Base-by-base conservation (phyloP, 2,888 invertebrate genomes). In the Stramonita haemastoma region DNA sequence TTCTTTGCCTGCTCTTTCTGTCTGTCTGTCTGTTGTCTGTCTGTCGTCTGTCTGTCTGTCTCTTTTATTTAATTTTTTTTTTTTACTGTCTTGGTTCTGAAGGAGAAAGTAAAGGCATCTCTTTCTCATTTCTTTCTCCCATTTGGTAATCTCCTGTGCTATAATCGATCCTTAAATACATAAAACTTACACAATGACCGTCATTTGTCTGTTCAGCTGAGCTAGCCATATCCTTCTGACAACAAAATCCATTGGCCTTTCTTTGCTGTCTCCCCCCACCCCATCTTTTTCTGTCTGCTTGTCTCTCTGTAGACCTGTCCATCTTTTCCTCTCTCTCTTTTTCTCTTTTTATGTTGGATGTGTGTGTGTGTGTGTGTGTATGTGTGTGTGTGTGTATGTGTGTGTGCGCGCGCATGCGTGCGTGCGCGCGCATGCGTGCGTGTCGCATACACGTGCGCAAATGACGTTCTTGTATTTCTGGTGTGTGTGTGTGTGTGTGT, bases 121-220 rank as follows among this genome's bases (percentile, higher is more conserved):
- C 79, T 34, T 11, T 79, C 79, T 79, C 79, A 0, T 34, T 34
- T 79, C 34, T 79, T 32, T 32, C 22, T 79, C n/a, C 8, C 34
- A 17, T 79, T 79, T 79, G 15, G 19, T 34, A 34, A 79, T 79
- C 79, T 32, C 73, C 73, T 34, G 29, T 0, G 32, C 19, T 79
- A 19, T 17, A 22, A 79, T 79, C 79, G 79, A 79, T 79, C 15
- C 17, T 34, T 79, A 15, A 34, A 79, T 17, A 32, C 79, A 22
- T 79, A 79, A 79, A 79, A 79, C 79, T 79, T 79, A 17, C 17
- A 17, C 15, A 34, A 34, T 79, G 79, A 79, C 79, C 34, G 22
- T 32, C 32, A 32, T 79, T 79, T 79, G 79, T 79, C 79, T 79
- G 32, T 79, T 79, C 34, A 79, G 34, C 79, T 34, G 79, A 79